Base-by-base conservation (phyloP, 2,888 invertebrate species). In the Spodoptera picta region DNA sequence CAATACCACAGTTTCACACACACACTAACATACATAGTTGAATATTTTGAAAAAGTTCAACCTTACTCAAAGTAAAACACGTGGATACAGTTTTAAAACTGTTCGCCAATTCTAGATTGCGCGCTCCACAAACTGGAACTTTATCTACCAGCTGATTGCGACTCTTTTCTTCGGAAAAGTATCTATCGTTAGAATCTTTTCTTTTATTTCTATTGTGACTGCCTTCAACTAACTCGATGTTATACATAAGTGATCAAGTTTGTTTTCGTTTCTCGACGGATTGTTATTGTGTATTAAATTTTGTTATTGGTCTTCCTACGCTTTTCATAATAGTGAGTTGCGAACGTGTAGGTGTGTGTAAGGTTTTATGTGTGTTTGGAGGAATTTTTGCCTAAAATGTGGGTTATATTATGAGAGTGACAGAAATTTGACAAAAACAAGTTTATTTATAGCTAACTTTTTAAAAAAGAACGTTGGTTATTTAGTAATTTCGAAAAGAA, bases 141-240 rank as follows among this genome's bases (percentile, higher is more conserved):
- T 92, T 90, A 88, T 90, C 90, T 89, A 90, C 88, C 88, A 89
- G 87, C 86, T 92, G 92, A 92, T 92, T 92, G 92, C 89, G 85
- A 88, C 82, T 87, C 84, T 84, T 85, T 87, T 82, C 86, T 85
- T 83, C 69, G 69, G 76, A 77, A 86, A 87, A 90, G 85, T 89
- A 90, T 87, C 86, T 89, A 90, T 87, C 86, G 88, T 86, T 88
- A 87, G 84, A 80, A 88, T 87, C 83, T 83, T 82, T 85, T 77
- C 79, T 82, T 83, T 73, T 76, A 66, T 78, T 69, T 73, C 72
- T 73, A 52, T 71, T 68, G 66, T 65, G 64, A 65, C 60, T 77
- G 63, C 51, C 65, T 48, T 46, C 48, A 64, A 74, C 77, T 69
- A 60, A 61, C 46, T 64, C 42, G 7, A 72, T 79, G 51, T 63